These are phyloP conservation scores for Heterocephalus glaber DNA, from an alignment of 2,113 vertebrate genomes.

Conservation along the genomic window DNA sequence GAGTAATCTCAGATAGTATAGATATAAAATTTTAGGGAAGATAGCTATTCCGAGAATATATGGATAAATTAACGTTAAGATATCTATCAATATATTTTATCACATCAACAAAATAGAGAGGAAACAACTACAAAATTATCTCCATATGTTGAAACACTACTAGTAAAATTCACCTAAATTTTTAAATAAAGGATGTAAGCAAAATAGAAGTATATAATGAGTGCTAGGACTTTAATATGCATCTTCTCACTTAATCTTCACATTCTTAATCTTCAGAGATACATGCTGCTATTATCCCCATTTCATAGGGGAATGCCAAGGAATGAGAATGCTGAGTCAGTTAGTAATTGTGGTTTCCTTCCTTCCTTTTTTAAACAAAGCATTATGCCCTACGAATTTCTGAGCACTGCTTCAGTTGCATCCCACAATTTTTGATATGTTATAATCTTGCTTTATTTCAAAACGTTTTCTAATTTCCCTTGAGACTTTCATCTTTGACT, in stretches of 20 bases:
- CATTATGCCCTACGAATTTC: neutral
- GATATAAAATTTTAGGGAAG: neutral
- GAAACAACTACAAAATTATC: neutral
- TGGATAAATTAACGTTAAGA: neutral
- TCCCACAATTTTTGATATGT: neutral
- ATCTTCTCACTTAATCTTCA: constrained; percentile 40
- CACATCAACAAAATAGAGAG: neutral
- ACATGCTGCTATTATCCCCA: neutral
- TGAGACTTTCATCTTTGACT: neutral
- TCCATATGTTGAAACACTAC: constrained; percentile 31
- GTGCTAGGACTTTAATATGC: neutral
- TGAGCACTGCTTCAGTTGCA: neutral
- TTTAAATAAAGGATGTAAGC: constrained; percentile 14
- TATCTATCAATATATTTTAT: constrained; percentile 18
- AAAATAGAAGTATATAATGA: constrained; percentile 8
- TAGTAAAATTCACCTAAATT: constrained; percentile 9
- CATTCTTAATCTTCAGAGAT: constrained; percentile 4
- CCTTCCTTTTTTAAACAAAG: neutral
- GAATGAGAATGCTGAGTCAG: neutral
- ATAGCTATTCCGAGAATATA: neutral
- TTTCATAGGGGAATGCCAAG: neutral
- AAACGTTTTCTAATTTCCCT: constrained; percentile 6
- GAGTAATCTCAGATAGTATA: neutral
- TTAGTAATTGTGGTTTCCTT: neutral
- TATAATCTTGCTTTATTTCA: neutral